Evolutionary conservation across 1,140 invertebrate genomes (phyloP), one percentile per base, ranked within the genome.

Genomic region (Papilio machaon): DNA sequence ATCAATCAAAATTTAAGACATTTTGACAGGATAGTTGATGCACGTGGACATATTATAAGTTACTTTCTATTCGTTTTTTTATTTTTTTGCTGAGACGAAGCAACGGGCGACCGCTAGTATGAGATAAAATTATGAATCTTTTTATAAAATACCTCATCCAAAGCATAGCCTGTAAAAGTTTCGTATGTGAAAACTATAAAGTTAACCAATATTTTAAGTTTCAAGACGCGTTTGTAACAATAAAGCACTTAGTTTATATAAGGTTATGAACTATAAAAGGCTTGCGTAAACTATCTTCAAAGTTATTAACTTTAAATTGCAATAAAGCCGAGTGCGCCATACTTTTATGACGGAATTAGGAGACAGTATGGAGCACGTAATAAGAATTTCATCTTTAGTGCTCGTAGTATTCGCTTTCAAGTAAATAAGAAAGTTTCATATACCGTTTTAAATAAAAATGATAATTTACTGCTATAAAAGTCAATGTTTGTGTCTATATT

Each of bases 231-330:
- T 84, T 84, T 80, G 74, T 30, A 76, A 76, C 46, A 76, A 52
- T 49, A 76, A 76, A 52, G 74, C 74, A 76, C 64, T 76, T 52
- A 52, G 49, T 87, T 86, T 86, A 85, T 87, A 84, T 87, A 85
- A 83, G 82, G 82, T 82, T 85, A 88, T 90, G 88, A 89, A 86
- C 84, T 85, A 86, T 84, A 89, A 88, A 87, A 85, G 80, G 84
- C 81, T 88, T 82, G 83, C 84, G 83, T 84, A 84, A 88, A 89
- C 83, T 85, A 87, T 89, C 87, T 86, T 85, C 85, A 84, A 88
- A 91, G 87, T 91, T 93, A 92, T 92, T 92, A 94, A 93, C 91
- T 92, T 93, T 92, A 91, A 91, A 93, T 94, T 91, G 90, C 90
- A 91, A 91, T 93, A 92, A 92, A 93, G 90, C 91, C 88, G 89